Evolutionary conservation across 1,140 invertebrate genomes (phyloP).

Genomic region (Bombus confusus): DNA sequence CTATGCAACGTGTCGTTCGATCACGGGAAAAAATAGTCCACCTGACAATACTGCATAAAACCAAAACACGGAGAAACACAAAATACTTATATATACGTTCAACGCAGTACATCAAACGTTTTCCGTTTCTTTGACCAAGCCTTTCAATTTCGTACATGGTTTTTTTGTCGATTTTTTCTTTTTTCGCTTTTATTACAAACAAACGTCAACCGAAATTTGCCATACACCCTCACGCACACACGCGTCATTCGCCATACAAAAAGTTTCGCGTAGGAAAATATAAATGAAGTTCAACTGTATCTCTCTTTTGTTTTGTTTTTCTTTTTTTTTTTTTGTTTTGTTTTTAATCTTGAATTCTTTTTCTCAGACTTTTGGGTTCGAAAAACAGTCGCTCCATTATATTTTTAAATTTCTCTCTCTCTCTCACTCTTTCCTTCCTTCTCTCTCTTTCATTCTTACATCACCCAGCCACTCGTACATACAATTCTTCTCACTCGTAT

Average conservation of each 20-base stretch:
- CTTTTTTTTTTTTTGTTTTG: neutral
- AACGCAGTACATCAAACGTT: neutral
- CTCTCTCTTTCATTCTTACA: neutral
- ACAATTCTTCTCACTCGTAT: neutral
- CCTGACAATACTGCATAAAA: constrained; percentile 16
- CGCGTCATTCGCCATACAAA: constrained; percentile 44
- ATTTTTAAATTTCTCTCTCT: neutral
- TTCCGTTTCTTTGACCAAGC: neutral
- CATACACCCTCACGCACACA: constrained; percentile 13
- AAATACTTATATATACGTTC: constrained; percentile 1
- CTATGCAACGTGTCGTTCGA: neutral
- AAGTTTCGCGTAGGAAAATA: constrained; percentile 62
- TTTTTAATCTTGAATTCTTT: constrained; percentile 35
- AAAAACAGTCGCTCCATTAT: constrained; percentile 35
- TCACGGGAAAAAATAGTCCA: neutral
- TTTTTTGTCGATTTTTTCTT: neutral
- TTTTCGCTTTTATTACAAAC: constrained; percentile 15
- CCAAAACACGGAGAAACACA: neutral
- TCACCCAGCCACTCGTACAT: neutral
- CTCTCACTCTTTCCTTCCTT: neutral
- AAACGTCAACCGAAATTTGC: constrained; percentile 25
- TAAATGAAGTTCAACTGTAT: constrained; percentile 58
- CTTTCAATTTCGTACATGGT: neutral
- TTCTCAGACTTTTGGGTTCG: constrained; percentile 62
- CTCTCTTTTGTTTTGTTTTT: constrained; percentile 13